Conservation (phyloP, 2,113 vertebrate genomes). For the Mobula birostris region DNA sequence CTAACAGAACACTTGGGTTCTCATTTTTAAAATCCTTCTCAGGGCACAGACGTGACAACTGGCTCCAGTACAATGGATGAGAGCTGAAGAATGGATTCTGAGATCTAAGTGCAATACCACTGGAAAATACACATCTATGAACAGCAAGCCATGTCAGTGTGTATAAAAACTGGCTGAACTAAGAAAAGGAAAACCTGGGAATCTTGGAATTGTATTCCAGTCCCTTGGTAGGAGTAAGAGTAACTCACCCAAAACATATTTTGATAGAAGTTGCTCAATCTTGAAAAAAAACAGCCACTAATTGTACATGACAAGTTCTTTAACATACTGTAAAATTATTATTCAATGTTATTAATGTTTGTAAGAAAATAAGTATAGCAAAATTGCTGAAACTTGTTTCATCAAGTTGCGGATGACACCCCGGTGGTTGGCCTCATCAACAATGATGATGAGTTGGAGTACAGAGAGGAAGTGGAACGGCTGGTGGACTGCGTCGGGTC, state of each 20-base stretch:
- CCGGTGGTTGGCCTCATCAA: too few relatives aligned
- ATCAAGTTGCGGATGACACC: too few relatives aligned
- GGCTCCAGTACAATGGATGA: neutral
- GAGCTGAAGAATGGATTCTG: neutral
- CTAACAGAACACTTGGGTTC: too few relatives aligned
- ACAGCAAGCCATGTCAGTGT: neutral
- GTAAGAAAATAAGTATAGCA: too few relatives aligned
- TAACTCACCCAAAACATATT: neutral
- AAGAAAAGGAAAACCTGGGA: neutral
- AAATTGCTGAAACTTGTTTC: too few relatives aligned
- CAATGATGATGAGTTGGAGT: too few relatives aligned
- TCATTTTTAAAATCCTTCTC: too few relatives aligned
- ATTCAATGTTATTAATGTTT: too few relatives aligned
- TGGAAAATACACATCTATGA: neutral
- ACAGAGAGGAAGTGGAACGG: too few relatives aligned
- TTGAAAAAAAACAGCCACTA: neutral
- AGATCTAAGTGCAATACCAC: neutral
- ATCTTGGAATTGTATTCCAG: neutral
- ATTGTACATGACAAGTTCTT: too few relatives aligned
- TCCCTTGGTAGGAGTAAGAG: neutral
- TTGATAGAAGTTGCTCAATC: neutral
- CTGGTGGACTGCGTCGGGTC: too few relatives aligned
- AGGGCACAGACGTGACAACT: neutral
- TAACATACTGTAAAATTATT: too few relatives aligned
- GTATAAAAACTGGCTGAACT: neutral